Evolutionary conservation across 2,888 invertebrate genomes (phyloP).

Genomic region (Frankliniella fusca): DNA sequence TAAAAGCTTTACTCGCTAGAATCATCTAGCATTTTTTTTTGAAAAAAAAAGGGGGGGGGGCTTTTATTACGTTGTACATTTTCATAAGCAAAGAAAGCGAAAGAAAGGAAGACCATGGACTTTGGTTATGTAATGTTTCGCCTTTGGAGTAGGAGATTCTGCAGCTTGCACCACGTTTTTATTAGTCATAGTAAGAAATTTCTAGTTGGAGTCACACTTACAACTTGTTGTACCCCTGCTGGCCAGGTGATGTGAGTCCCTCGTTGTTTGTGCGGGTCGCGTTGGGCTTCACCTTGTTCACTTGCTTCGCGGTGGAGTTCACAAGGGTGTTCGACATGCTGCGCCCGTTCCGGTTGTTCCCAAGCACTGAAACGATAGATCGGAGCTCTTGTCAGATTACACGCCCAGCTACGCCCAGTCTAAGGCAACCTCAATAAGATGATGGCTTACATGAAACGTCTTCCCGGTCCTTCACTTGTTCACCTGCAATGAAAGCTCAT

Average conservation of each 20-base stretch:
- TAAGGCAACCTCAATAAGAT: not conserved
- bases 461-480: conserved; percentile 50
- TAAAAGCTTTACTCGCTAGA: no score
- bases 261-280: conserved; percentile 74
- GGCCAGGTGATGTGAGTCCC: conserved; percentile 61
- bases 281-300: conserved; percentile 85
- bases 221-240: conserved; percentile 65
- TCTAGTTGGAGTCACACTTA: conserved; percentile 39
- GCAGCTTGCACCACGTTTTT: not conserved
- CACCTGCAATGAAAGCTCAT: conserved; percentile 45
- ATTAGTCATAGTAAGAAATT: not conserved
- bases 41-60: not conserved
- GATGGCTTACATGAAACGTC: conserved; percentile 57
- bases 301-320: conserved; percentile 73
- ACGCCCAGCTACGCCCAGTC: no score
- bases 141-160: no score
- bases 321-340: conserved; percentile 53
- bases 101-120: not conserved
- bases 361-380: conserved; percentile 37
- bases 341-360: conserved; percentile 37
- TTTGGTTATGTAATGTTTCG: no score
- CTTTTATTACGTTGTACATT: not conserved
- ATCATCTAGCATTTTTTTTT: not conserved
- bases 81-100: not conserved
- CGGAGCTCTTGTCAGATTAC: not conserved